Base-by-base conservation (phyloP, 2,888 invertebrate genomes). In the Gerosis bhagava region DNA sequence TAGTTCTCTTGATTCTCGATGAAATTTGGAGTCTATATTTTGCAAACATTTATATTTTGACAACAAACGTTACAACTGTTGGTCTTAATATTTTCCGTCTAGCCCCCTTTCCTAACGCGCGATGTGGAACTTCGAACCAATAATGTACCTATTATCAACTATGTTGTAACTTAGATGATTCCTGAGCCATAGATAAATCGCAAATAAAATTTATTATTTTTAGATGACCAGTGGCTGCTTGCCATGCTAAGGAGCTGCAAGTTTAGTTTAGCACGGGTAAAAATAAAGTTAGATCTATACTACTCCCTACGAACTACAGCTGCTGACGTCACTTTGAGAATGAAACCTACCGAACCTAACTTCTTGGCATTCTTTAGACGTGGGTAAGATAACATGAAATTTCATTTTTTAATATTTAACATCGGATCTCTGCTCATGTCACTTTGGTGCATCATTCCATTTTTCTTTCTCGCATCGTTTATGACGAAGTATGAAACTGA, bases 381-480 rank as follows among this genome's bases (percentile, higher is more conserved):
- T 24, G 91, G 91, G 91, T 91, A 68, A 61, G 78, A n/a, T n/a
- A n/a, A n/a, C n/a, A 84, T 93, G 48, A 95, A 95, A 66, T 84
- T 93, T 44, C 95, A 95, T 70, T 97, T 96, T 77, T 80, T 95
- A 24, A 90, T 96, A 63, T 94, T 97, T 79, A 95, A 96, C 57
- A 63, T 97, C 21, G 95, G 96, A 24, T 97, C 96, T 43, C 92
- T 97, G 56, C 91, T 97, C 47, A 91, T 98, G 36, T 98, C 97
- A 71, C 94, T 95, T 62, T 97, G 97, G 95, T 95, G 95, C 76
- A 97, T 98, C 70, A 95, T 98, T 54, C 97, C 98, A 3, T 98
- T 98, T 83, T 96, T 98, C 74, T 94, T 95, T 77, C 93, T 96
- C 66, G 91, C 91, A 42, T 79, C 81, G 0, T 86, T 74, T 48